Conservation (phyloP, 2,113 vertebrate genomes). For the Himantopus leucocephalus region DNA sequence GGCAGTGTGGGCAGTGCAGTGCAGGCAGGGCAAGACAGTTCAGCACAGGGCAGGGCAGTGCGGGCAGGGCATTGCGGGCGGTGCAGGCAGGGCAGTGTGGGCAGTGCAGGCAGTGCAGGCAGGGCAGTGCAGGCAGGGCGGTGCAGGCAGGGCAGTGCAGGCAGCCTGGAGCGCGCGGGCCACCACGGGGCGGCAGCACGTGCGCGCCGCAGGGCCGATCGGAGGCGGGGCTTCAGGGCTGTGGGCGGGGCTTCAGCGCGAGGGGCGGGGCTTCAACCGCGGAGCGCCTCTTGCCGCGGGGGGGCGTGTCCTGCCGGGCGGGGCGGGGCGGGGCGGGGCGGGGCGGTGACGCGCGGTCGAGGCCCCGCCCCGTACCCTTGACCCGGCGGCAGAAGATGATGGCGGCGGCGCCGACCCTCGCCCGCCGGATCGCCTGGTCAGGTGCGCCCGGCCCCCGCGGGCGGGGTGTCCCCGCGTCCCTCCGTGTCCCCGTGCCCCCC, state of each 20-base stretch:
- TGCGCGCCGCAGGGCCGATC: fast-evolving
- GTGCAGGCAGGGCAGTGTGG: no score
- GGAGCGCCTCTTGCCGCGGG: neutral
- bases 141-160: no score
- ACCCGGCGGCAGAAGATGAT: conserved; percentile 1
- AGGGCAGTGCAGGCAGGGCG: no score
- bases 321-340: neutral
- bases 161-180: neutral
- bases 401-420: neutral
- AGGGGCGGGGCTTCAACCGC: neutral
- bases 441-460: neutral
- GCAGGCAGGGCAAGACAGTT: neutral
- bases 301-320: neutral
- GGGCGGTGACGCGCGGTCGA: neutral
- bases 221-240: neutral
- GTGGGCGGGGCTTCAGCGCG: neutral
- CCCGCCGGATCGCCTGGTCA: neutral
- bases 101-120: no score
- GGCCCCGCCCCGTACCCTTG: neutral
- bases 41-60: no score
- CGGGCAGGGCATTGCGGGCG: neutral
- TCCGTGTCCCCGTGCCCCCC: neutral
- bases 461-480: no score
- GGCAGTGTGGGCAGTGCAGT: no score
- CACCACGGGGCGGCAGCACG: neutral